These are phyloP conservation scores for Xestia ashworthii DNA, from an alignment of 2,888 invertebrate species.

Conservation along the genomic window DNA sequence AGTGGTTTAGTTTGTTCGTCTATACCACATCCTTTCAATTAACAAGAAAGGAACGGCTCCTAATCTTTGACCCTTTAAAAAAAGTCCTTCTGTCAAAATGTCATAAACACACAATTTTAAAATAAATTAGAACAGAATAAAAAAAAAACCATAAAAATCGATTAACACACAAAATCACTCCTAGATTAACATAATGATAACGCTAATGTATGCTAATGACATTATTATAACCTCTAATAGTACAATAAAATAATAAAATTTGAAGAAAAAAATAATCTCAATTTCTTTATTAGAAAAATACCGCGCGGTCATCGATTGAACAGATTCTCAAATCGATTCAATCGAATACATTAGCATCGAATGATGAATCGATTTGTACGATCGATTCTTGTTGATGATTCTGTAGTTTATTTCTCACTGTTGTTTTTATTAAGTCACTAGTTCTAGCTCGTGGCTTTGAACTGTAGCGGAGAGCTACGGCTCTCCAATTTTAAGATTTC, in stretches of 20 bases:
- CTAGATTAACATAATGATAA: constrained; percentile 56
- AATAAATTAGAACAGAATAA: constrained; percentile 31
- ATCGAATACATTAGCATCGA: constrained; percentile 77
- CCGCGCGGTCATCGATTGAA: constrained; percentile 72
- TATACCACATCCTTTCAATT: too few species aligned
- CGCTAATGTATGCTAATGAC: constrained; percentile 72
- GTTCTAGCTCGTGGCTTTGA: background rate
- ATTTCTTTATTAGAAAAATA: constrained; percentile 72
- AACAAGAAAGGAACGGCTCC: too few species aligned
- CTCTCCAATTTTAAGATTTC: too few species aligned
- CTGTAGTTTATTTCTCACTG: constrained; percentile 63
- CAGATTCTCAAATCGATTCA: constrained; percentile 74
- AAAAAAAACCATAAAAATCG: constrained; percentile 38
- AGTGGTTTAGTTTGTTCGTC: background rate
- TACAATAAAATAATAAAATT: constrained; percentile 73
- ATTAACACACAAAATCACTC: constrained; percentile 40
- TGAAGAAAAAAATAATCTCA: constrained; percentile 60
- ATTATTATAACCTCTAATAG: constrained; percentile 75
- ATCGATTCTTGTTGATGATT: constrained; percentile 68
- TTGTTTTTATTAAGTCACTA: constrained; percentile 51
- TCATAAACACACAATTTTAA: constrained; percentile 14
- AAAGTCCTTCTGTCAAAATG: background rate
- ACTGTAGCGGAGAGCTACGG: too few species aligned
- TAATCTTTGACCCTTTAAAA: background rate
- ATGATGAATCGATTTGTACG: constrained; percentile 79